phyloP scores from a whole-genome alignment of 2,797 vertebrate species.

The Poecilia picta region DNA sequence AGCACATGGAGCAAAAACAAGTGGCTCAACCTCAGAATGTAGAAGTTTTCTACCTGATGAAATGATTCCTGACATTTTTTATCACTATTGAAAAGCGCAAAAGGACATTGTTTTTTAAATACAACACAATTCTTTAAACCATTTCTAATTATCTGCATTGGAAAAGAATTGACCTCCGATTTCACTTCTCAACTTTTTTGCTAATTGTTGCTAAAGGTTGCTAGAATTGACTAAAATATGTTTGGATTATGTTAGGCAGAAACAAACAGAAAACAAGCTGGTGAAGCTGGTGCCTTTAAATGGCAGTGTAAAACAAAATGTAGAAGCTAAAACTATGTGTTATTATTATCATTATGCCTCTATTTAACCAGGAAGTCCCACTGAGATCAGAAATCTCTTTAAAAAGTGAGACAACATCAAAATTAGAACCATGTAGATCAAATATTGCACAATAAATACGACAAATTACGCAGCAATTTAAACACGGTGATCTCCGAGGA shows the following conservation, averaged over 20 bases:
- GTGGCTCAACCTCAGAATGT: slow-evolving; percentile 4
- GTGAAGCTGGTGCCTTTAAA: neutral
- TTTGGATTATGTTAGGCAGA: neutral
- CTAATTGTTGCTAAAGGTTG: neutral
- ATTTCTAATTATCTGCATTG: slow-evolving; percentile 35
- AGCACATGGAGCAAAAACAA: slow-evolving; percentile 17
- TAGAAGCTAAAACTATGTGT: neutral
- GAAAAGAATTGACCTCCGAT: slow-evolving; percentile 56
- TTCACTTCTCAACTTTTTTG: slow-evolving; percentile 32
- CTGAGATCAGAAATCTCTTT: neutral
- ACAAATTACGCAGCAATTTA: neutral
- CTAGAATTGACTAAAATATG: neutral
- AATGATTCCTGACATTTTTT: slow-evolving; percentile 28
- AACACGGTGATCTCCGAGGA: neutral
- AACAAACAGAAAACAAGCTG: neutral
- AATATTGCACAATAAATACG: neutral
- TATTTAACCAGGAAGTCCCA: neutral
- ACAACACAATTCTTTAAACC: slow-evolving; percentile 31
- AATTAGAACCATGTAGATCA: neutral
- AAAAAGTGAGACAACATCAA: neutral
- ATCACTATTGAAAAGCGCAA: slow-evolving; percentile 44
- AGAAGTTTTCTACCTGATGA: neutral
- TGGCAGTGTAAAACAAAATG: neutral
- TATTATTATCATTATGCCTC: neutral
- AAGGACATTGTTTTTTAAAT: slow-evolving; percentile 61